Percentiles rank a stretch among this genome's conserved stretches.
phyloP scores from a whole-genome alignment of 2,797 vertebrate species.

The Mus caroli region DNA sequence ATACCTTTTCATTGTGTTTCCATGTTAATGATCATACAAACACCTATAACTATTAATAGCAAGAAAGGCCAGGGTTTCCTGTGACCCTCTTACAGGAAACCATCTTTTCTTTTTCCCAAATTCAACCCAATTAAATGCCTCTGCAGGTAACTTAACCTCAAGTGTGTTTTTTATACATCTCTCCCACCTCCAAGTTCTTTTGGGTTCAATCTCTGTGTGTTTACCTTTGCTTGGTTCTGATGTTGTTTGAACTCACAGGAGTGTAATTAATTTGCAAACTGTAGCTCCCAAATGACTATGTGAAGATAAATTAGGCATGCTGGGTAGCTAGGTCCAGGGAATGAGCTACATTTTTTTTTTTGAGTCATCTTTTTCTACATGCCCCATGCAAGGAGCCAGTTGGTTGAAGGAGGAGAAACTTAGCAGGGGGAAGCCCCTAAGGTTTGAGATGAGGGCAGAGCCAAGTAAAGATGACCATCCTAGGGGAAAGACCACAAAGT shows the following conservation, averaged over 20 bases:
- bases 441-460: neutral
- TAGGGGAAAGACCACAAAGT: constrained; percentile 27
- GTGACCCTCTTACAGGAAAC: constrained; percentile 25
- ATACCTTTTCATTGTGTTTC: neutral
- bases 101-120: constrained; percentile 8
- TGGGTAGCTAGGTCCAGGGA: constrained; percentile 13
- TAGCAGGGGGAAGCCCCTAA: neutral
- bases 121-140: constrained; percentile 33
- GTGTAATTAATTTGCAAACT: constrained; percentile 68
- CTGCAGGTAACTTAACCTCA: constrained; percentile 7
- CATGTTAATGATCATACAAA: neutral
- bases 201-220: neutral
- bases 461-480: neutral
- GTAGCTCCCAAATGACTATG: constrained; percentile 47
- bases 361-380: neutral
- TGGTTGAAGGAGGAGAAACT: constrained; percentile 1
- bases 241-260: constrained; percentile 24
- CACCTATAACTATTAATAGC: neutral
- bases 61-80: neutral
- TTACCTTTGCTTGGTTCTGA: neutral
- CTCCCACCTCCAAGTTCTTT: neutral
- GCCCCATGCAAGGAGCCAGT: neutral
- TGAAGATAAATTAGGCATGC: constrained; percentile 36
- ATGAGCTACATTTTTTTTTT: neutral
- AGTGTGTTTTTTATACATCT: neutral